A percentile compares a stretch with the other conserved stretches of the same genome.
These are phyloP conservation scores for Fabriciana adippe DNA, from an alignment of 2,888 invertebrate genomes.

Conservation along the genomic window DNA sequence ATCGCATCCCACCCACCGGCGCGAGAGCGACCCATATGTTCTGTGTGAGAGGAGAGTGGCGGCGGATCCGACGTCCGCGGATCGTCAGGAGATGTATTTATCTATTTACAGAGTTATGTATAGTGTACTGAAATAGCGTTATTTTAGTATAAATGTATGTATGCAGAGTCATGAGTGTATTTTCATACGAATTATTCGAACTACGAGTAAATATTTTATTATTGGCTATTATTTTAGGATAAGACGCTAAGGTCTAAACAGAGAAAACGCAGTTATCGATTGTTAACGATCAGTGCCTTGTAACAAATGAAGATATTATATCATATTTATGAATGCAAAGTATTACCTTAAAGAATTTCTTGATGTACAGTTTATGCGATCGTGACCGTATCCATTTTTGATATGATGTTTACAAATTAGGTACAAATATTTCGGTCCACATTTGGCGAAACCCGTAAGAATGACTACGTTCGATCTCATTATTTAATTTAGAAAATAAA, in stretches of 20 bases:
- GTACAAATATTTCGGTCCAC: conserved; percentile 53
- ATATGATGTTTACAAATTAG: conserved; percentile 37
- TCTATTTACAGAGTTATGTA: conserved; percentile 77
- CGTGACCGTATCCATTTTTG: conserved; percentile 37
- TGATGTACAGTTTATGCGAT: conserved; percentile 34
- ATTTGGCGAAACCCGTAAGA: conserved; percentile 70
- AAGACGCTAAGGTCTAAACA: conserved; percentile 68
- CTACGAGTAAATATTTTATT: conserved; percentile 74
- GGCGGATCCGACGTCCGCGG: conserved; percentile 46
- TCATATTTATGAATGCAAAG: conserved; percentile 66
- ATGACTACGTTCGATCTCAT: conserved; percentile 80
- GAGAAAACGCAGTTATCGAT: conserved; percentile 71
- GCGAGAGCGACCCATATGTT: conserved; percentile 62
- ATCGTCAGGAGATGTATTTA: conserved; percentile 69
- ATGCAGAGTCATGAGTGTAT: conserved; percentile 78
- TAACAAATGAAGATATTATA: conserved; percentile 67
- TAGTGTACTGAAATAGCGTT: conserved; percentile 69
- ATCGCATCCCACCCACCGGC: conserved; percentile 74
- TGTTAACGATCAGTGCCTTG: conserved; percentile 78
- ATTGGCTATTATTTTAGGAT: conserved; percentile 79
- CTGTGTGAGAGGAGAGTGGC: conserved; percentile 73
- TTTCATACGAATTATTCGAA: conserved; percentile 79
- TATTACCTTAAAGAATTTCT: conserved; percentile 48
- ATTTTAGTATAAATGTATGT: conserved; percentile 77
- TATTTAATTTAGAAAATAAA: conserved; percentile 81